Conservation (phyloP, 2,888 invertebrate genomes). For the Mesorhabditis spiculigera region DNA sequence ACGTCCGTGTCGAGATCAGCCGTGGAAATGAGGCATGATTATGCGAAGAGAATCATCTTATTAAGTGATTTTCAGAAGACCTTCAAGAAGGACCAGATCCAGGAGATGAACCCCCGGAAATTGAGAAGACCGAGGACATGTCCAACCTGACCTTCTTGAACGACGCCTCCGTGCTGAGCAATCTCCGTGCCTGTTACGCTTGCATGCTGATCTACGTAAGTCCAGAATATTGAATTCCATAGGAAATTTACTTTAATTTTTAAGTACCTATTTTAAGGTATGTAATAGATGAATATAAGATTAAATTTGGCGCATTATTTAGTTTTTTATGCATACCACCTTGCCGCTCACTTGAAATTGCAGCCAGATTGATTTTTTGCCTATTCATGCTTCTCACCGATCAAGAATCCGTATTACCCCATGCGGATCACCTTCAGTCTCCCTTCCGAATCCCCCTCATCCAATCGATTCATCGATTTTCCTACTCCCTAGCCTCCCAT, state of each 20-base stretch:
- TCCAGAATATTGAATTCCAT: conserved; percentile 9
- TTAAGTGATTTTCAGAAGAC: conserved; percentile 65
- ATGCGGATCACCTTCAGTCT: too few species aligned
- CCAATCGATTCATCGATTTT: neutral
- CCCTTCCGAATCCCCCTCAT: too few species aligned
- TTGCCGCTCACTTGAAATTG: neutral
- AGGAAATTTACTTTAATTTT: neutral
- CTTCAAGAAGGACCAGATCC: conserved; percentile 82
- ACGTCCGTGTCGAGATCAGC: conserved; percentile 84
- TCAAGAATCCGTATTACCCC: too few species aligned
- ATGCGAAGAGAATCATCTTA: neutral
- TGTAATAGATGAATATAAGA: neutral
- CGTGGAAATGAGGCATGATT: conserved; percentile 72
- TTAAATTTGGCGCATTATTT: too few species aligned
- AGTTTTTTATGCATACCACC: neutral
- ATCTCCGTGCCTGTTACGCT: conserved; percentile 96
- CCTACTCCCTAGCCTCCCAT: neutral
- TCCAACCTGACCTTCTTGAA: conserved; percentile 93
- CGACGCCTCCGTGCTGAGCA: conserved; percentile 96
- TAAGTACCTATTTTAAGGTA: neutral
- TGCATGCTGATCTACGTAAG: conserved; percentile 73
- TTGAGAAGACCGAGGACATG: conserved; percentile 78
- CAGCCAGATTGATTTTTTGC: conserved; percentile 1
- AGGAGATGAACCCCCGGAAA: conserved; percentile 96
- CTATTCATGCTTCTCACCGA: neutral